phyloP scores from a whole-genome alignment of 2,797 vertebrate species.

The Thripadectes ignobilis region DNA sequence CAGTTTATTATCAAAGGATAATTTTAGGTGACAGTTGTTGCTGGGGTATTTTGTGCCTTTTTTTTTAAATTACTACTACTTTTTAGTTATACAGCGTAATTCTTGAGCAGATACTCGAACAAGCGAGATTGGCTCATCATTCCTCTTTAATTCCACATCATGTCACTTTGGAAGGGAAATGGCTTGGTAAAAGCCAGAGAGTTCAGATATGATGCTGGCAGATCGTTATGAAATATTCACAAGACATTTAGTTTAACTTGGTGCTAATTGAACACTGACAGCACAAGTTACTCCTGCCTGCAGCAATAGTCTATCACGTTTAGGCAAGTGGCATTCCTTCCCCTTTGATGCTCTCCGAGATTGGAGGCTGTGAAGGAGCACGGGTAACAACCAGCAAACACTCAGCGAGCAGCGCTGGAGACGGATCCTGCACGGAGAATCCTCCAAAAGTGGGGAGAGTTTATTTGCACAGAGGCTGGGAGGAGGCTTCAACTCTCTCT shows the following conservation, averaged over 20 bases:
- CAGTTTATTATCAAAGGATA: background rate
- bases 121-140: constrained; percentile 45
- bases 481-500: background rate
- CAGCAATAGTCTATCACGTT: constrained; percentile 70
- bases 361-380: background rate
- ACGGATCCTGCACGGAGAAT: background rate
- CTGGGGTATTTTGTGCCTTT: background rate
- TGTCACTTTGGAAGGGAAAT: constrained; percentile 65
- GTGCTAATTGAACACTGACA: constrained; percentile 75
- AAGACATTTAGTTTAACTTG: constrained; percentile 73
- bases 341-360: constrained; percentile 16
- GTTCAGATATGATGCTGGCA: constrained; percentile 68
- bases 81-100: background rate
- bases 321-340: constrained; percentile 44
- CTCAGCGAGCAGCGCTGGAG: background rate
- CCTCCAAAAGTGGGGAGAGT: background rate
- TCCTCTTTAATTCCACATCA: constrained; percentile 56
- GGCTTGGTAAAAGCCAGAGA: constrained; percentile 70
- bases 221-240: constrained; percentile 76
- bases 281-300: constrained; percentile 70
- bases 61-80: background rate
- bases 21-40: constrained; percentile 12
- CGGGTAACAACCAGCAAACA: background rate
- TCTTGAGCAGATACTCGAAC: constrained; percentile 41
- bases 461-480: background rate